phyloP scores from a whole-genome alignment of 2,797 vertebrate species.

The Falco biarmicus region DNA sequence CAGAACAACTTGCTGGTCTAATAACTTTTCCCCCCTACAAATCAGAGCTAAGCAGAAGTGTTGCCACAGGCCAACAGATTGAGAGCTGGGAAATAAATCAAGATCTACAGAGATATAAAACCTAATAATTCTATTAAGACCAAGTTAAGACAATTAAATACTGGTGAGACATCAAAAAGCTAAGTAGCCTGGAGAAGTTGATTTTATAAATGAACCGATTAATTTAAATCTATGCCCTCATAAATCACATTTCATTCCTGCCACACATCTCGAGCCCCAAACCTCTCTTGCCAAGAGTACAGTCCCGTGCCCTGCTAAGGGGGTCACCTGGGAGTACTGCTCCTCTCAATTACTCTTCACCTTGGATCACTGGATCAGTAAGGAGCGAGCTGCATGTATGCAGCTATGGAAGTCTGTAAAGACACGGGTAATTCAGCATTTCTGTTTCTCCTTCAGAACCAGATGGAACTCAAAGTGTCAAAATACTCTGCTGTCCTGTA shows the following conservation, averaged over 20 bases:
- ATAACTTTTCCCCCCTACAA: background rate
- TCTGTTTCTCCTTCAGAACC: background rate
- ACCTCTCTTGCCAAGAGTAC: background rate
- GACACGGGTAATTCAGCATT: background rate
- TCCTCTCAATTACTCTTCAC: background rate
- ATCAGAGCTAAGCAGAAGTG: slow-evolving; percentile 17
- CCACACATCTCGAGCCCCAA: background rate
- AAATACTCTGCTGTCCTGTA: background rate
- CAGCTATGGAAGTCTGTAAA: background rate
- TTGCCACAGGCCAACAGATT: slow-evolving; percentile 13
- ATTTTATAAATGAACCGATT: slow-evolving; percentile 28
- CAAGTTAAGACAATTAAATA: slow-evolving; percentile 55
- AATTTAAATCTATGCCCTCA: slow-evolving; percentile 1
- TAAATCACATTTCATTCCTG: background rate
- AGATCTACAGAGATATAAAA: slow-evolving; percentile 38
- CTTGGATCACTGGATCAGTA: background rate
- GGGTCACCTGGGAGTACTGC: background rate
- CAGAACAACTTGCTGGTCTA: background rate
- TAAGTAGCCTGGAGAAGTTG: slow-evolving; percentile 41
- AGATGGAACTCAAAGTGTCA: background rate
- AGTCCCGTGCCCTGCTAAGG: background rate
- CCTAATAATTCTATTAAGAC: slow-evolving; percentile 56
- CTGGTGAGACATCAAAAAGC: slow-evolving; percentile 44
- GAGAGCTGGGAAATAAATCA: slow-evolving; percentile 42
- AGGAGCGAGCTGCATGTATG: background rate